Base-by-base conservation (phyloP, 2,113 vertebrate species). In the Laticauda colubrina region DNA sequence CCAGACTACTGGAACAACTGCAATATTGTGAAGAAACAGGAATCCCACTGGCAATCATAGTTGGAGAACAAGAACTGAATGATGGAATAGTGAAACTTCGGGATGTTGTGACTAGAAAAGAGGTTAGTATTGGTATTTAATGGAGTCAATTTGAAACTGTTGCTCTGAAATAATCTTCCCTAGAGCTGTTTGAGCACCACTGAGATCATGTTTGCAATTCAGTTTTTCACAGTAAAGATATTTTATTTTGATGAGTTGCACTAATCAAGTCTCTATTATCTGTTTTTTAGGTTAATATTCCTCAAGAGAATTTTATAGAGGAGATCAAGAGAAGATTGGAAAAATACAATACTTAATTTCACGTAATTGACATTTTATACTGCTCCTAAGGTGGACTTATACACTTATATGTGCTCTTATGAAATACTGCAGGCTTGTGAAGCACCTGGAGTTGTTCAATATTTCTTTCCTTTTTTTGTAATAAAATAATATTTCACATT, bases 1-100 rank as follows among this genome's bases (percentile, higher is more conserved):
- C 99, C 18, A 99, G 99, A 94, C 96, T 99, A 93, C 97, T 99
- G 96, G 98, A 97, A 90, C 99, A 99, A 96, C 97, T 99, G 92
- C 98, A 99, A 88, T 98, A 99, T 94, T 99, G 99, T 5, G 99
- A 99, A 96, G 97, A 98, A 89, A 96, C 56, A 0, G 98, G 98
- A 4, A 99, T 99, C 95, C 99, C 99, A 12, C 95, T 99, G 11
- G 98, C 98, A 95, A 98, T 98, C 86, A 99, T 99, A 91, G 93
- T 99, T 94, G 99, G 99, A 91, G 98, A 99, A 94, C 98, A 98
- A 96, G 99, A 99, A 95, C 97, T 99, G 59, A 97, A 97, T 51
- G 98, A 98, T 0, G 98, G 98, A 18, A 97, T 99, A 0, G 97
- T 99, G 24, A 99, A 98, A 94, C 98, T 99, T 39, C 97, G 99